Percentiles rank a stretch among this genome's conserved stretches.
Evolutionary conservation across 2,888 invertebrate species (phyloP).

Genomic region (Deilephila porcellus): DNA sequence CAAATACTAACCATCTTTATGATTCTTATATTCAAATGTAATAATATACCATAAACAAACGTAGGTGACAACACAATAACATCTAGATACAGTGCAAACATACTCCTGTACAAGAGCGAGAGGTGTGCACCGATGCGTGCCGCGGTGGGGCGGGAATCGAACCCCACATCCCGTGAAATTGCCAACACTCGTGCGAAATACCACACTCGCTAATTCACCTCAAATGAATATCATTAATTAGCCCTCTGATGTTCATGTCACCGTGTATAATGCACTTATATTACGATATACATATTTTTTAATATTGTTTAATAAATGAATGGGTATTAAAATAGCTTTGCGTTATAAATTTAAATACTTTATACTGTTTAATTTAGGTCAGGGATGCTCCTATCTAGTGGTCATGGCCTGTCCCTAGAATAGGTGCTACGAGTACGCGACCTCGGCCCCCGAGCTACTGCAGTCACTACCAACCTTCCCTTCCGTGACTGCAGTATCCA

Average conservation of each 20-base stretch:
- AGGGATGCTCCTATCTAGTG: no score
- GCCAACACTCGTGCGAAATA: constrained; percentile 70
- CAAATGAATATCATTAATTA: constrained; percentile 52
- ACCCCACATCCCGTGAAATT: constrained; percentile 69
- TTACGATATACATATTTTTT: background rate
- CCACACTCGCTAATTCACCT: constrained; percentile 61
- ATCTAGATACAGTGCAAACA: background rate
- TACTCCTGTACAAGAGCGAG: constrained; percentile 35
- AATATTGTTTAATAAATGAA: no score
- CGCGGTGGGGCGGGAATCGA: constrained; percentile 54
- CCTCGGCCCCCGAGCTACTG: no score
- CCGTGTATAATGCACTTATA: background rate
- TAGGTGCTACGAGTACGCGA: no score
- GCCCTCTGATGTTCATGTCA: constrained; percentile 32
- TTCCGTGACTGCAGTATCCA: no score
- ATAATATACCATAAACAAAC: background rate
- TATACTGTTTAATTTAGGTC: no score
- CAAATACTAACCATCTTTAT: no score
- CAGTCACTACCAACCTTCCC: no score
- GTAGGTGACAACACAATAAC: background rate
- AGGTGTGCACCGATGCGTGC: constrained; percentile 58
- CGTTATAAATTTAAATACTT: no score
- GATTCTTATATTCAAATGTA: background rate
- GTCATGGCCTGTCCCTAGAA: no score
- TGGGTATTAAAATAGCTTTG: no score